Conservation (phyloP, 2,888 invertebrate species). For the Himalopsyche kuldschensis region DNA sequence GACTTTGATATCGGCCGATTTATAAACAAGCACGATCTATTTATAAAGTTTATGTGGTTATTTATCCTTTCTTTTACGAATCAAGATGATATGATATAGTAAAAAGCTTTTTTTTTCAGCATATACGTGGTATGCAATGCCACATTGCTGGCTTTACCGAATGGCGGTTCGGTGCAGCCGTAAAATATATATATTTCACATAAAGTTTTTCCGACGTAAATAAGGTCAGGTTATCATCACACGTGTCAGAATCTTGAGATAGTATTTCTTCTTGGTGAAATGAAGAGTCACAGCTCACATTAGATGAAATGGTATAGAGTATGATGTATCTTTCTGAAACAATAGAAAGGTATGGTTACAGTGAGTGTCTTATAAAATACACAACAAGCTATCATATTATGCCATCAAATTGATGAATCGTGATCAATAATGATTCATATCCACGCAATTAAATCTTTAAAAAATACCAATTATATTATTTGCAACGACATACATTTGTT, state of each 20-base stretch:
- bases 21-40: neutral
- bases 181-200: neutral
- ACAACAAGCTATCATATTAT: too few species aligned
- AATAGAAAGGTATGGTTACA: neutral
- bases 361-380: too few species aligned
- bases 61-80: neutral
- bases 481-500: too few species aligned
- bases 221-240: conserved; percentile 1
- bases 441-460: too few species aligned
- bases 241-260: neutral
- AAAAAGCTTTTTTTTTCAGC: neutral
- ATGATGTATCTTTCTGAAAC: neutral
- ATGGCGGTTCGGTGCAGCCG: neutral
- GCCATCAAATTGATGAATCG: too few species aligned
- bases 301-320: neutral
- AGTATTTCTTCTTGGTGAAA: neutral
- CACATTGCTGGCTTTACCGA: neutral
- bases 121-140: neutral
- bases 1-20: neutral
- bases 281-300: neutral
- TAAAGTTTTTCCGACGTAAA: neutral
- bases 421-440: too few species aligned
- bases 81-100: neutral
- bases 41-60: neutral
- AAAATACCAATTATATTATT: too few species aligned